A percentile compares a stretch with the other conserved stretches of the same genome.
Evolutionary conservation across 2,113 vertebrate genomes (phyloP).

Genomic region (Harpagus bidentatus): DNA sequence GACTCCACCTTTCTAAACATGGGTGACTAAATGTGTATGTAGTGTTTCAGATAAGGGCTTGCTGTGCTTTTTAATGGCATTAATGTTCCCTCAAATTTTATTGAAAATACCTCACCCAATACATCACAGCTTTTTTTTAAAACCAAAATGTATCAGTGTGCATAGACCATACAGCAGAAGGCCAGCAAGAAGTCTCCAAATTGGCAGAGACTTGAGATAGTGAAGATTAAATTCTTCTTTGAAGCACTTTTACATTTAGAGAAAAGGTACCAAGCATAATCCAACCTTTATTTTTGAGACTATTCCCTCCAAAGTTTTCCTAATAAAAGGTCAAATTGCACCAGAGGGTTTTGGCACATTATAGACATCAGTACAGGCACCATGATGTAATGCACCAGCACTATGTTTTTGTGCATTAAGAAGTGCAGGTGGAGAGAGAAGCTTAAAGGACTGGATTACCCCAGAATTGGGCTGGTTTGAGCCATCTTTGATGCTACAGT

Average conservation of each 20-base stretch:
- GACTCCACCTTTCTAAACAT: neutral
- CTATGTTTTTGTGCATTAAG: neutral
- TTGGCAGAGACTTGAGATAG: neutral
- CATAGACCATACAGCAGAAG: neutral
- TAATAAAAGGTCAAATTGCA: neutral
- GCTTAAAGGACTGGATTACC: neutral
- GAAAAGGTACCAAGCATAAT: neutral
- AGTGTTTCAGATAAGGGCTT: neutral
- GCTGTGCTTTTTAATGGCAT: neutral
- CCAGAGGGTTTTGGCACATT: neutral
- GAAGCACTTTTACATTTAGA: neutral
- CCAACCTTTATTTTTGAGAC: neutral
- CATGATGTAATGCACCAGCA: neutral
- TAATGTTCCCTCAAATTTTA: neutral
- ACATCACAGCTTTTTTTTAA: neutral
- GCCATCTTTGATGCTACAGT: neutral
- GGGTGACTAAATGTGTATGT: neutral
- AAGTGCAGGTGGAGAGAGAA: neutral
- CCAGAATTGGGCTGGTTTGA: neutral
- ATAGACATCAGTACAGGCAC: neutral
- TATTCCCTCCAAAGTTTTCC: neutral
- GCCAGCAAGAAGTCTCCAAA: neutral
- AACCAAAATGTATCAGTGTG: neutral
- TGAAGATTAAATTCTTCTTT: neutral
- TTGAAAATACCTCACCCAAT: neutral